These are phyloP conservation scores for Indri indri DNA, from an alignment of 2,113 vertebrate species.

Conservation along the genomic window DNA sequence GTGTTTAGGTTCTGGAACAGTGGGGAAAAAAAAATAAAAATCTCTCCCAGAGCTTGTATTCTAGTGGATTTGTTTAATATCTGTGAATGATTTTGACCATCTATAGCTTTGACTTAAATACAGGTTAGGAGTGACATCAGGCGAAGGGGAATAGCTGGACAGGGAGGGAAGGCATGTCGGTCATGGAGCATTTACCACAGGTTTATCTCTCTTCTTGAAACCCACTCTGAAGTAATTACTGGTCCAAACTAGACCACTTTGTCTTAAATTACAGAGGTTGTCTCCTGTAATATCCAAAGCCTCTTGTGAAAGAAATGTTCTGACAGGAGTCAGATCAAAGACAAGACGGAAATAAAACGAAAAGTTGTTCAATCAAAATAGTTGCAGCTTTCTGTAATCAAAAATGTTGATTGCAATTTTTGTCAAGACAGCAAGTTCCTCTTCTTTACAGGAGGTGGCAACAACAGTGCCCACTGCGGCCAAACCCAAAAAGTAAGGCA, in stretches of 20 bases:
- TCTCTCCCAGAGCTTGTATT: neutral
- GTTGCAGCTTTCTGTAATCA: conserved; percentile 55
- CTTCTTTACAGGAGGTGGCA: neutral
- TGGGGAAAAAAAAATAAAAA: neutral
- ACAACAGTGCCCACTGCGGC: neutral
- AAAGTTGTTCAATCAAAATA: conserved; percentile 59
- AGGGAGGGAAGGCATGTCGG: neutral
- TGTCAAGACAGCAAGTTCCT: conserved; percentile 1
- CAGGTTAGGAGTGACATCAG: neutral
- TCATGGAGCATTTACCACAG: neutral
- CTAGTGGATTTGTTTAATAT: neutral
- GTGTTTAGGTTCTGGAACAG: neutral
- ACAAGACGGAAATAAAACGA: conserved; percentile 63
- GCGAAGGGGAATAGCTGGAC: too few species aligned
- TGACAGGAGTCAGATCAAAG: conserved; percentile 62
- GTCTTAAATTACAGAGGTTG: conserved; percentile 68
- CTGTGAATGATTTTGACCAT: neutral
- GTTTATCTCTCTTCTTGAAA: conserved; percentile 3
- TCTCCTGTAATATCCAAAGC: conserved; percentile 55
- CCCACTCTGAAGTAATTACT: conserved; percentile 38
- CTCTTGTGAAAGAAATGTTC: conserved; percentile 27
- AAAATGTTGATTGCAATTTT: conserved; percentile 47
- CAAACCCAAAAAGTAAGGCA: neutral
- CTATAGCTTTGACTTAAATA: neutral
- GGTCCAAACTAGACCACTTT: conserved; percentile 50